Evolutionary conservation across 2,113 vertebrate species (phyloP).

Genomic region (Crypturellus undulatus): DNA sequence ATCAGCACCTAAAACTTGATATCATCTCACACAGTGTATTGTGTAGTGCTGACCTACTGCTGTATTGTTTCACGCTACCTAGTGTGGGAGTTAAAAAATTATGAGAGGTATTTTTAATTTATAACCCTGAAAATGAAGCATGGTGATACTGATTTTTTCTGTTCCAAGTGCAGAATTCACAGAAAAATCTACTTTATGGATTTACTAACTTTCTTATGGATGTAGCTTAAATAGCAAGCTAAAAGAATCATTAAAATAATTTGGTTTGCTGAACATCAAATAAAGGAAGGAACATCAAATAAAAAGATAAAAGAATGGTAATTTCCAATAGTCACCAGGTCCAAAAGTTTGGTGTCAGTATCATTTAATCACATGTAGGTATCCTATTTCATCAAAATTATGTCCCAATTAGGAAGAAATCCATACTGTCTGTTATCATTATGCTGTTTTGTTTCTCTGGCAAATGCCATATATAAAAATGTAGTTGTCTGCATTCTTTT

Average conservation of each 20-base stretch:
- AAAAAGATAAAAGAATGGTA: not conserved
- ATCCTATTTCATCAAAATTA: not conserved
- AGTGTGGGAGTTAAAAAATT: not conserved
- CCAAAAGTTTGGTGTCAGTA: not conserved
- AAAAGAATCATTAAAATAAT: not conserved
- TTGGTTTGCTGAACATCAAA: not conserved
- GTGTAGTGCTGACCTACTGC: not conserved
- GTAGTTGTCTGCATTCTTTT: not conserved
- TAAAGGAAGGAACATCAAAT: not conserved
- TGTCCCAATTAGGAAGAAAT: not conserved
- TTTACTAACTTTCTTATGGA: not conserved
- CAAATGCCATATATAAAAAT: not conserved
- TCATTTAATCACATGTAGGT: not conserved
- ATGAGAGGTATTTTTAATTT: not conserved
- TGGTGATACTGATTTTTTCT: not conserved
- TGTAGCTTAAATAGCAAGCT: not conserved
- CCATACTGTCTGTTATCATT: not conserved
- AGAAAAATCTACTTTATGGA: not conserved
- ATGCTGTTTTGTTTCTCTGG: not conserved
- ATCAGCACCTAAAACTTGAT: not conserved
- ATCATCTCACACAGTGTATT: not conserved
- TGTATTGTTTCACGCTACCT: not conserved
- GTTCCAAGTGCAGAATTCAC: not conserved
- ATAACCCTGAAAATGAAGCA: rapidly evolving
- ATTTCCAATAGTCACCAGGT: not conserved